Conservation (phyloP, 2,113 vertebrate genomes). For the Ammodytes dubius region DNA sequence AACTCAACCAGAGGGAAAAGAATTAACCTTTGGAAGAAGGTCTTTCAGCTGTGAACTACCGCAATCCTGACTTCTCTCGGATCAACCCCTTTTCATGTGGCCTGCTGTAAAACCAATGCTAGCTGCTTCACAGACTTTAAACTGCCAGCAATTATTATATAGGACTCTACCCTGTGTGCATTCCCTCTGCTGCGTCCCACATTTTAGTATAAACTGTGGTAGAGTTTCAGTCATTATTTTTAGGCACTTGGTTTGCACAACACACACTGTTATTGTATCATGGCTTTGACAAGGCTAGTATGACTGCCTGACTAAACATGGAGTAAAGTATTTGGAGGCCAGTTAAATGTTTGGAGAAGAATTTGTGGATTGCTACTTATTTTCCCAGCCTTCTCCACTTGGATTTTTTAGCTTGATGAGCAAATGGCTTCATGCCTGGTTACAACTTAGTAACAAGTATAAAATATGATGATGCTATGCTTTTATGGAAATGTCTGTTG, state of each 20-base stretch:
- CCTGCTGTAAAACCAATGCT: background rate
- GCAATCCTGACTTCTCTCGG: conserved; percentile 33
- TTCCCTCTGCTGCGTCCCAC: conserved; percentile 16
- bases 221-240: conserved; percentile 40
- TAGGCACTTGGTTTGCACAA: conserved; percentile 45
- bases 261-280: conserved; percentile 58
- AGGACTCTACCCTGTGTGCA: background rate
- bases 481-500: conserved; percentile 3
- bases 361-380: conserved; percentile 57
- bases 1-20: conserved; percentile 37
- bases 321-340: conserved; percentile 54
- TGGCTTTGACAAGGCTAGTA: conserved; percentile 41
- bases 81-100: conserved; percentile 9
- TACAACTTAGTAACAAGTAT: background rate
- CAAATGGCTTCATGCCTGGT: background rate
- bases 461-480: conserved; percentile 7
- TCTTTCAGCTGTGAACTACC: conserved; percentile 40
- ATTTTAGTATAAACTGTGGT: background rate
- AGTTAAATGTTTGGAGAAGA: conserved; percentile 60
- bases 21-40: conserved; percentile 64
- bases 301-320: conserved; percentile 67
- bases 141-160: background rate
- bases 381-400: conserved; percentile 51
- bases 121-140: background rate
- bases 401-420: conserved; percentile 24